Evolutionary conservation across 1,140 invertebrate species (phyloP).

Genomic region (Ceratina japonica): DNA sequence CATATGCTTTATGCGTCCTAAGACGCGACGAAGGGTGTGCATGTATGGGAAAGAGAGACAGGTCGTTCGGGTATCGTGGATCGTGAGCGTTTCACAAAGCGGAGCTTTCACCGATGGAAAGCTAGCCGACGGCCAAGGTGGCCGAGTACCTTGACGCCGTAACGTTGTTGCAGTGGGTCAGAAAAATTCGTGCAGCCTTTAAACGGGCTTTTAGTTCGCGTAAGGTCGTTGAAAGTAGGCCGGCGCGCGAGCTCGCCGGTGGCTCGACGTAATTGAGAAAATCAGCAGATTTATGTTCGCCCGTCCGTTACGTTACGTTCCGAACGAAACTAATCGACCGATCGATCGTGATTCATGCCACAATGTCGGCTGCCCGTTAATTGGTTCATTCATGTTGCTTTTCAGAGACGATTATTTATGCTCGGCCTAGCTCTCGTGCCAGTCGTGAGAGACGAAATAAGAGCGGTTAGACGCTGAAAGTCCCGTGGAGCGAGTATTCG

Average conservation of each 20-base stretch:
- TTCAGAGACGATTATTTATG: not conserved
- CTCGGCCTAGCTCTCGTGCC: fast-evolving
- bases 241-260: constrained; percentile 16
- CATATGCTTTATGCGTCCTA: too few species aligned
- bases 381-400: constrained; percentile 6
- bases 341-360: constrained; percentile 15
- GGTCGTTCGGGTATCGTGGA: not conserved
- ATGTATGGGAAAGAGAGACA: not conserved
- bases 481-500: constrained; percentile 36
- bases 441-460: not conserved
- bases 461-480: not conserved
- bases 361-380: not conserved
- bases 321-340: constrained; percentile 1
- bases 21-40: too few species aligned
- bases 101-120: constrained; percentile 74
- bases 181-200: constrained; percentile 62
- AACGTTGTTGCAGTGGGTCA: constrained; percentile 55
- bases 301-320: not conserved
- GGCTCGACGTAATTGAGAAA: constrained; percentile 53
- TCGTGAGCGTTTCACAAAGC: constrained; percentile 54
- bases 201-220: constrained; percentile 59
- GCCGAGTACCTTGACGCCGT: constrained; percentile 31
- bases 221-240: constrained; percentile 65
- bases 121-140: constrained; percentile 72
- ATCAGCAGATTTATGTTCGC: constrained; percentile 49